Evolutionary conservation across 2,113 vertebrate genomes (phyloP).

Genomic region (Candoia aspera): DNA sequence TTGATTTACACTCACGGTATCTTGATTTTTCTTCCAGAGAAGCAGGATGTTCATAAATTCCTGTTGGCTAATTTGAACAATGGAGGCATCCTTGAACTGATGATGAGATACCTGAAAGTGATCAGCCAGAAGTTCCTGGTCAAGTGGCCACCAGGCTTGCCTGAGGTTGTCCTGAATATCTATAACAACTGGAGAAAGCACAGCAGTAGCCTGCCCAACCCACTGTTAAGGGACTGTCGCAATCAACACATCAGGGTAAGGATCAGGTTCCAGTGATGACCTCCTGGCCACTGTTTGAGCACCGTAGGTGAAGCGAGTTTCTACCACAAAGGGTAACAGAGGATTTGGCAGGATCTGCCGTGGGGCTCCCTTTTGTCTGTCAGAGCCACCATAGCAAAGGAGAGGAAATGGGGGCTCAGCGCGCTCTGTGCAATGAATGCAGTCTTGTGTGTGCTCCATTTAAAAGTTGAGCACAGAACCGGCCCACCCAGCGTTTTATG

Average conservation of each 20-base stretch:
- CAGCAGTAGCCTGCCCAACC: constrained; percentile 91
- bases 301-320: background rate
- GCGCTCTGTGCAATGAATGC: background rate
- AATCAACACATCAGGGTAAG: constrained; percentile 87
- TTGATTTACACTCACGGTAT: background rate
- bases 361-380: background rate
- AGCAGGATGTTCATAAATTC: constrained; percentile 89
- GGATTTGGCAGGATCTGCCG: background rate
- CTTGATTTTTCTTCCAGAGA: constrained; percentile 75
- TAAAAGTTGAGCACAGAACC: background rate
- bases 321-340: no score
- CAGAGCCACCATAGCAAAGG: background rate
- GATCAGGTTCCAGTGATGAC: no score
- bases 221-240: constrained; percentile 88
- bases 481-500: background rate
- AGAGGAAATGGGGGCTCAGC: background rate
- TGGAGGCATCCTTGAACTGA: constrained; percentile 91
- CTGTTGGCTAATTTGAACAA: constrained; percentile 87
- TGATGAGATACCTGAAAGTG: constrained; percentile 91
- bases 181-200: constrained; percentile 91
- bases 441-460: background rate
- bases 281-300: background rate
- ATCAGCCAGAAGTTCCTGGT: constrained; percentile 88
- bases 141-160: constrained; percentile 88
- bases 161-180: constrained; percentile 85